A percentile compares a stretch with the other conserved stretches of the same genome.
Evolutionary conservation across 2,113 vertebrate genomes (phyloP).

Genomic region (Malaclemys terrapin): DNA sequence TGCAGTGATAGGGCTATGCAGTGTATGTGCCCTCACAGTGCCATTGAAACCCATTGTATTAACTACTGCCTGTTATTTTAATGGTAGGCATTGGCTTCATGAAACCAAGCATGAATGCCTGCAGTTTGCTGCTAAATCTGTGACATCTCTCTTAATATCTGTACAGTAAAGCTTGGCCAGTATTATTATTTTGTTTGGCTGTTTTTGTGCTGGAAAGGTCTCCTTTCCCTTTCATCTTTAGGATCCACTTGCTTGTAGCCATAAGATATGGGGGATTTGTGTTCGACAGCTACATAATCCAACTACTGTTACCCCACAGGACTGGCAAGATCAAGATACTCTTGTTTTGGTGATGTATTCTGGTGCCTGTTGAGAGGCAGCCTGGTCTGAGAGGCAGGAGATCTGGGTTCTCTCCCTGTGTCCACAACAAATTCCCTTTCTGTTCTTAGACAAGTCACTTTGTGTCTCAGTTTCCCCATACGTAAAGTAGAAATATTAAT

Average conservation of each 20-base stretch:
- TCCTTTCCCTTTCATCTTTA: conserved; percentile 20
- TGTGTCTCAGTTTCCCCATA: neutral
- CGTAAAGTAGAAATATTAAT: neutral
- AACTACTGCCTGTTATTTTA: neutral
- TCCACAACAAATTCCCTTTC: neutral
- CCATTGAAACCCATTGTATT: neutral
- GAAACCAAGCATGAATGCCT: neutral
- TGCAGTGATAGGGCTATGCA: neutral
- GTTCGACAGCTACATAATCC: conserved; percentile 5
- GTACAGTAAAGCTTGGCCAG: neutral
- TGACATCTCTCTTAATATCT: neutral
- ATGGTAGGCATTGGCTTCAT: neutral
- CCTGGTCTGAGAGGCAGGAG: neutral
- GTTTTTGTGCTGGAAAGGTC: conserved; percentile 4
- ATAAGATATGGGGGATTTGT: neutral
- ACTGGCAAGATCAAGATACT: neutral
- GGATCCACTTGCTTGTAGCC: neutral
- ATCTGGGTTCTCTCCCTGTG: neutral
- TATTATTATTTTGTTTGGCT: conserved; percentile 10
- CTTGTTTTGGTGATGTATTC: neutral
- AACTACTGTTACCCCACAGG: neutral
- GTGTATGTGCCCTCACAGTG: neutral
- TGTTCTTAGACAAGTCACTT: neutral
- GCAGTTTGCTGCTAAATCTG: neutral
- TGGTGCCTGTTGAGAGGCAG: neutral